Base-by-base conservation (phyloP, 2,888 invertebrate genomes). In the Mythimna lalbum region DNA sequence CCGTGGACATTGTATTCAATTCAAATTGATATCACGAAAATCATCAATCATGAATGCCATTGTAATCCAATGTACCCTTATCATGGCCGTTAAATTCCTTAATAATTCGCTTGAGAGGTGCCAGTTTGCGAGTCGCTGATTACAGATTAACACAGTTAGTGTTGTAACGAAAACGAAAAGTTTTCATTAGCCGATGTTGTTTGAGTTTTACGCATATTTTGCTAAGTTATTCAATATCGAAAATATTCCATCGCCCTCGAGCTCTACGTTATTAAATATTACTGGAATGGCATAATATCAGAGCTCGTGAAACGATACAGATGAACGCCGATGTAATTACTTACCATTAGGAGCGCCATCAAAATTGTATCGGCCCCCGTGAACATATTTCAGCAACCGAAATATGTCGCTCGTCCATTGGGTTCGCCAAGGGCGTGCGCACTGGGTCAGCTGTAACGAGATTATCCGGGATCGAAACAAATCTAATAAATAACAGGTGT, bases 401-500 rank as follows among this genome's bases (percentile, higher is more conserved):
- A 87, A 85, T 82, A 75, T 76, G 31, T 81, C 70, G 73, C 76
- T 69, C 81, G 67, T 65, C 76, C 67, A 69, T 72, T 71, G 73
- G 57, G 65, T 78, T 79, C 60, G 69, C 66, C 76, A 71, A 85
- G 73, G 86, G 82, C 80, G 74, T 71, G 73, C 79, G 69, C 71
- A 83, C 75, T 78, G 81, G 88, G 88, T 85, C 87, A 86, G 83
- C 81, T 67, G 79, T 93, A 94, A 94, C 90, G 87, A 90, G 93
- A 95, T 94, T 94, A 94, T 92, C 91, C 85, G 84, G 88, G 89
- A 91, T 93, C 92, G 91, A 91, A 93, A 92, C 90, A 93, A 95
- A 95, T 94, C 93, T 93, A 95, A 95, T 94, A 94, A 94, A 94
- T 92, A 91, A 88, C 91, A 93, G 92, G 92, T 93, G 92, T 90